Base-by-base conservation (phyloP, 2,888 invertebrate genomes). In the Chymomyza caudatula region DNA sequence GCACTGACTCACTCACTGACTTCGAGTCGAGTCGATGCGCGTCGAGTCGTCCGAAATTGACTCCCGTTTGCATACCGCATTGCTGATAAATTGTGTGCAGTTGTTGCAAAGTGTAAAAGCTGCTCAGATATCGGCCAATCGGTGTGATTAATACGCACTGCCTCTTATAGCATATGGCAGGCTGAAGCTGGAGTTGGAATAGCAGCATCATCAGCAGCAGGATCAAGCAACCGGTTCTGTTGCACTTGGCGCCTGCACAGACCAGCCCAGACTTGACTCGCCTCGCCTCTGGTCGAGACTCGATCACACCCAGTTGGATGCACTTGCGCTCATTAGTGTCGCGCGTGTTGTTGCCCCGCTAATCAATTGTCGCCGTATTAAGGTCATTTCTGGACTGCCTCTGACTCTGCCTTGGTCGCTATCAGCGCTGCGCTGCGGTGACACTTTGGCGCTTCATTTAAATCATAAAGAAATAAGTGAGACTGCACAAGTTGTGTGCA, bases 341-440 rank as follows among this genome's bases (percentile, higher is more conserved):
- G 64, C 59, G 71, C 62, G 69, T 73, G 79, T 80, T 75, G 74
- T 78, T 74, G 76, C 77, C 73, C 73, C 63, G 76, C 85, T 85
- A 82, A 84, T 81, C 83, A 85, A 82, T 85, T 85, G 73, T 74
- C 74, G 74, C 65, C 73, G 76, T 71, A 83, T 85, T 83, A 83
- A 83, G 85, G 80, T 83, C 83, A 73, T 54, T 49, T 49, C 15
- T 58, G 60, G 22, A 44, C 44, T 25, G 47, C 17, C 43, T 47
- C n/a, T 25, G 51, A 56, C 47, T 55, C n/a, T 29, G 51, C 13
- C 44, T 54, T 63, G 25, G 29, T 47, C 23, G 71, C 77, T 76
- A 78, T 77, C 77, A 76, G 73, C 78, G 58, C 37, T 78, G 70
- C 78, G 56, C 25, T 76, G 73, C 73, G 67, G 73, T 70, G 73